phyloP scores from a whole-genome alignment of 1,140 invertebrate species.

The Microvelia longipes region DNA sequence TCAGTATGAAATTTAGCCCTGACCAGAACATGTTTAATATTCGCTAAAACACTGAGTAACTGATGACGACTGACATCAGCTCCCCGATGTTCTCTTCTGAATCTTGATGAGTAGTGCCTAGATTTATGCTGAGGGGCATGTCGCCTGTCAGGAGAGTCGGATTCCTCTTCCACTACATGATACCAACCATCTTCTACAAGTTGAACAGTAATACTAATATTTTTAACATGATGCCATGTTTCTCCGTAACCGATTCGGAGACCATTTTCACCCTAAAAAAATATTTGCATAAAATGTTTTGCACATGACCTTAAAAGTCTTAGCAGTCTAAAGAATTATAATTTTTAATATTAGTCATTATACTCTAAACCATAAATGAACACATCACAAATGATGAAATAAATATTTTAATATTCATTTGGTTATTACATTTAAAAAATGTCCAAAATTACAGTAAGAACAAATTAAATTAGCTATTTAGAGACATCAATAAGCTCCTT shows the following conservation, averaged over 20 bases:
- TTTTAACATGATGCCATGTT: conserved; percentile 41
- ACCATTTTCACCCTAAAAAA: conserved; percentile 41
- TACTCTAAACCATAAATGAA: neutral
- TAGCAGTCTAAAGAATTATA: no score
- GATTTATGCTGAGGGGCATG: conserved; percentile 17
- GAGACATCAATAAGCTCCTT: no score
- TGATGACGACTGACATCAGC: conserved; percentile 51
- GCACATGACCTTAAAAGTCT: no score
- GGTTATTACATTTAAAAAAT: no score
- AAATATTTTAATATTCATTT: no score
- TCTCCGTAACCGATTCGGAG: conserved; percentile 55
- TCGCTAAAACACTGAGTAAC: conserved; percentile 67
- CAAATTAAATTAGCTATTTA: no score
- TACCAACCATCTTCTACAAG: conserved; percentile 60
- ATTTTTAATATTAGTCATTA: neutral
- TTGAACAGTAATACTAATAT: conserved; percentile 41
- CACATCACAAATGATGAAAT: no score
- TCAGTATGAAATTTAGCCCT: conserved; percentile 85
- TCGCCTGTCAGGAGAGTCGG: conserved; percentile 34
- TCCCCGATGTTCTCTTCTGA: conserved; percentile 41
- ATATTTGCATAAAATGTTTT: neutral
- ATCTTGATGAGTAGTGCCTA: conserved; percentile 2
- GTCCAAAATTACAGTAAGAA: no score
- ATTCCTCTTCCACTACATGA: conserved; percentile 42
- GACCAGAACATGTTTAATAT: conserved; percentile 65